Conservation (phyloP, 2,113 vertebrate genomes). For the Pygoscelis antarcticus region DNA sequence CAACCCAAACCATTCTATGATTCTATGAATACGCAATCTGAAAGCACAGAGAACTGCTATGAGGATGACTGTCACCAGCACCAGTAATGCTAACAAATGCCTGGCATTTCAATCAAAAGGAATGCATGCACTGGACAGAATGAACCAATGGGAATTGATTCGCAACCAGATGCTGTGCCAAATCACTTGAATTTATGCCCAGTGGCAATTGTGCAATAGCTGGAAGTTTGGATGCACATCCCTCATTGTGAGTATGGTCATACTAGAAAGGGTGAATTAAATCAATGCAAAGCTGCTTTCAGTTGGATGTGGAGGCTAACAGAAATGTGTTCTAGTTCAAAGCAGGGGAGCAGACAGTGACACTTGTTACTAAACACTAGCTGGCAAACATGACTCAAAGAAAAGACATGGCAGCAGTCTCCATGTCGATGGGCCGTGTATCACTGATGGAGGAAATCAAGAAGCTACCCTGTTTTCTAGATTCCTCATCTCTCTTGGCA, state of each 20-base stretch:
- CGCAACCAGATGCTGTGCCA: conserved; percentile 58
- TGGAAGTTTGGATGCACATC: conserved; percentile 66
- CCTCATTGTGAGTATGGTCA: conserved; percentile 48
- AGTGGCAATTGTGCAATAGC: conserved; percentile 65
- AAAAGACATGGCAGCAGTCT: not conserved
- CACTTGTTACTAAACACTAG: conserved; percentile 74
- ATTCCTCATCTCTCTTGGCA: not conserved
- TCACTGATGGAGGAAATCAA: not conserved
- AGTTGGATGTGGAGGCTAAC: conserved; percentile 66
- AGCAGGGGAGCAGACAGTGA: conserved; percentile 68
- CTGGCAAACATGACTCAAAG: conserved; percentile 53
- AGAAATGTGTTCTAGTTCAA: conserved; percentile 71
- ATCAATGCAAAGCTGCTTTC: conserved; percentile 69
- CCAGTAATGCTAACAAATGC: conserved; percentile 38
- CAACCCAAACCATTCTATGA: too few species aligned
- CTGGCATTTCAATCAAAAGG: conserved; percentile 68
- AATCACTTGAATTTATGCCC: conserved; percentile 72
- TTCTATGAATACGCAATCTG: not conserved
- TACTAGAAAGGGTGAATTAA: conserved; percentile 74
- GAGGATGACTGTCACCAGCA: conserved; percentile 42
- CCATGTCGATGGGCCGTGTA: not conserved
- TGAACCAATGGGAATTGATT: conserved; percentile 49
- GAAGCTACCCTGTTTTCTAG: not conserved
- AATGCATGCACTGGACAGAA: conserved; percentile 59
- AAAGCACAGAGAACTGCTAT: not conserved